Evolutionary conservation across 1,140 invertebrate species (phyloP), one percentile per base, ranked within the genome.

Genomic region (Magallana ariakensis): DNA sequence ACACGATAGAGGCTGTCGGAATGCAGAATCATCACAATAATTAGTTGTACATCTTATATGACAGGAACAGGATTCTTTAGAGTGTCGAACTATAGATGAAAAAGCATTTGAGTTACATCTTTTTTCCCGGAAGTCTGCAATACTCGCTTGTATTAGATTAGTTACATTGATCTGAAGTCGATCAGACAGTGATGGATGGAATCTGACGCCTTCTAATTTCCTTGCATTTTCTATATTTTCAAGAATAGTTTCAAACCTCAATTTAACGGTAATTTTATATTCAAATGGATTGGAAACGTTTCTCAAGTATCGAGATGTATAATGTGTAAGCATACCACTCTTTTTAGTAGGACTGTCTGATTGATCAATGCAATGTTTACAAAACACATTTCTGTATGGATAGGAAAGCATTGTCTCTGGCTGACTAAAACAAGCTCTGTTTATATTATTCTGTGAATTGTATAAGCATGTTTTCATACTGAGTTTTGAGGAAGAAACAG

Each of bases 301-400:
- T 60, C n/a, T n/a, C 15, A 16, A 16, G 58, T 16, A 60, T n/a
- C 15, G 15, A 16, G 58, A 13, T 5, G 11, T 16, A 6, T 16
- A 60, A 13, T 6, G 5, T 60, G 15, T 13, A 6, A 60, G 58
- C 11, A n/a, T 60, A 16, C 58, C 10, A 15, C 5, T 16, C 0
- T 5, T 0, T 13, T 5, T 6, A n/a, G 15, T 6, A 60, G n/a
- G n/a, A n/a, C n/a, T n/a, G n/a, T 13, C 5, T 13, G 15, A 13
- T 16, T 16, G n/a, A 13, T 13, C 15, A 13, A 16, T 11, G n/a
- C 11, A 60, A 6, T 6, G 6, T 60, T 15, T 13, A 60, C 58
- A 60, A 60, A 16, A 60, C n/a, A 60, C n/a, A 60, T 60, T 60
- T 60, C n/a, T 60, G n/a, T 60, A 60, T 13, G 58, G 58, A 60